A percentile compares a stretch with the other conserved stretches of the same genome.
phyloP scores from a whole-genome alignment of 2,797 vertebrate species.

The Cyprinella venusta region DNA sequence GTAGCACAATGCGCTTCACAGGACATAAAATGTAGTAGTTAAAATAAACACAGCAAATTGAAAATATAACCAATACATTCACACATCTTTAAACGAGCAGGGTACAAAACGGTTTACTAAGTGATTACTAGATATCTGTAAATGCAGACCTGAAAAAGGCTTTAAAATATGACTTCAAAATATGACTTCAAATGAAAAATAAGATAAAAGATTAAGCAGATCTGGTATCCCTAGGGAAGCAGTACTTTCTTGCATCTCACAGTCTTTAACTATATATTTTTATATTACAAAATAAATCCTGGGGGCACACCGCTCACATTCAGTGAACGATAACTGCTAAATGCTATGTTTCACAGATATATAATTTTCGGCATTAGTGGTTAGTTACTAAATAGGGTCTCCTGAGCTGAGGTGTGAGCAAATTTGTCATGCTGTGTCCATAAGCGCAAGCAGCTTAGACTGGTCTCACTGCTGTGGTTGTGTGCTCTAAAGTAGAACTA shows the following conservation, averaged over 20 bases:
- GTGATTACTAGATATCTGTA: not conserved
- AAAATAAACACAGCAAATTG: not conserved
- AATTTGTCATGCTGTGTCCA: slow-evolving; percentile 14
- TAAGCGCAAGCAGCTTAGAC: slow-evolving; percentile 1
- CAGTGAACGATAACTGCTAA: slow-evolving; percentile 22
- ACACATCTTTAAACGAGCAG: not conserved
- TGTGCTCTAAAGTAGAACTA: not conserved
- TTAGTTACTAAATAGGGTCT: slow-evolving; percentile 49
- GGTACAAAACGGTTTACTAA: not conserved
- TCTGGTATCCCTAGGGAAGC: not conserved
- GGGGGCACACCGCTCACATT: not conserved
- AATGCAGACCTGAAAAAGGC: not conserved
- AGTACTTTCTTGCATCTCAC: not conserved
- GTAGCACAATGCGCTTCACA: not conserved
- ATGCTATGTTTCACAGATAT: slow-evolving; percentile 37
- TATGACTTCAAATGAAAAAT: not conserved
- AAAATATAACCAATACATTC: not conserved
- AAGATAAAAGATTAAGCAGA: not conserved
- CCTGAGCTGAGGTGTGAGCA: slow-evolving; percentile 44
- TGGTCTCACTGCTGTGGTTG: slow-evolving; percentile 5
- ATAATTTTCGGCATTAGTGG: slow-evolving; percentile 34
- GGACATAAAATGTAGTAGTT: not conserved
- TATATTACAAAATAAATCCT: not conserved
- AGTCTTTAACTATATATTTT: not conserved
- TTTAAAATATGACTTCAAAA: slow-evolving; percentile 1